Evolutionary conservation across 2,797 vertebrate species (phyloP).

Genomic region (Thunnus albacares): DNA sequence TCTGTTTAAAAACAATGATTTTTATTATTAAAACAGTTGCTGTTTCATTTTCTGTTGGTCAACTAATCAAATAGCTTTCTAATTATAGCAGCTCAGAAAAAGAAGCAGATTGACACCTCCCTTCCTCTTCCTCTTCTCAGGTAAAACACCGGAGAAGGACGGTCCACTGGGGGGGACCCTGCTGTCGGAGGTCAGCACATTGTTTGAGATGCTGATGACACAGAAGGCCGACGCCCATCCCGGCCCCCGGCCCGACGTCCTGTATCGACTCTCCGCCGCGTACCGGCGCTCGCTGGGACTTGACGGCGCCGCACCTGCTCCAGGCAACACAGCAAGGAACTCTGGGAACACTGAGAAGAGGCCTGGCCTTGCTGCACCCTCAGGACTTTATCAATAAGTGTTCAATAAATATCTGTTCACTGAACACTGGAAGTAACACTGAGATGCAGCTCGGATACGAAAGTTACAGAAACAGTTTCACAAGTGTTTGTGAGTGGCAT

Average conservation of each 20-base stretch:
- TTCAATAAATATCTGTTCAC: not conserved
- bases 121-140: slow-evolving; percentile 42
- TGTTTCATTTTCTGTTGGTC: no score
- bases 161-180: slow-evolving; percentile 88
- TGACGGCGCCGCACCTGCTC: slow-evolving; percentile 51
- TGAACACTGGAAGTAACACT: slow-evolving; percentile 48
- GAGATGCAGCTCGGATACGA: not conserved
- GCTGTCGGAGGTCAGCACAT: slow-evolving; percentile 94
- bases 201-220: slow-evolving; percentile 94
- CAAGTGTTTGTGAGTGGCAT: no score
- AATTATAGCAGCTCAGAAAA: not conserved
- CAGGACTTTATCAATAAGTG: slow-evolving; percentile 47
- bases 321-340: slow-evolving; percentile 33
- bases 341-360: slow-evolving; percentile 58
- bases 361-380: slow-evolving; percentile 2
- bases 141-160: slow-evolving; percentile 83
- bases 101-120: slow-evolving; percentile 1
- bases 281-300: slow-evolving; percentile 88
- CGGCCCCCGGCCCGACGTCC: slow-evolving; percentile 85
- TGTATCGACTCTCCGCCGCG: slow-evolving; percentile 90
- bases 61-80: no score
- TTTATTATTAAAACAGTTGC: no score
- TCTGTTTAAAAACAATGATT: no score
- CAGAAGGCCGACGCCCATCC: slow-evolving; percentile 89
- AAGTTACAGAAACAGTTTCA: not conserved